phyloP scores from a whole-genome alignment of 2,797 vertebrate genomes.

The Gallinago nigripennis region DNA sequence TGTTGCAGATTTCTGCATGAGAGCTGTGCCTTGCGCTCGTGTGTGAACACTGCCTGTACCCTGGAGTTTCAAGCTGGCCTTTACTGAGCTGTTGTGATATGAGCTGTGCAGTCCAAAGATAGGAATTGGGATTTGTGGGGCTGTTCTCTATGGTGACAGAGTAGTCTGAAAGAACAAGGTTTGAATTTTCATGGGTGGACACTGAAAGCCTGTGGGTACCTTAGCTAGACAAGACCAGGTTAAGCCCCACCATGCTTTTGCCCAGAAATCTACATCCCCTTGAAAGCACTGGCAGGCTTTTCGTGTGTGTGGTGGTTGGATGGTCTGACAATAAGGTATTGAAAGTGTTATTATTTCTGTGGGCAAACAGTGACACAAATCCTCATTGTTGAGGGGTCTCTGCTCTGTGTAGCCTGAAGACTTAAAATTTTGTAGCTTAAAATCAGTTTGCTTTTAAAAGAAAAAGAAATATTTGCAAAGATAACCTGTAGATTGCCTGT shows the following conservation, averaged over 20 bases:
- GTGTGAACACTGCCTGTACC: rapidly evolving
- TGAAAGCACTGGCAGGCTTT: background rate
- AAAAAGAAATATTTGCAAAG: background rate
- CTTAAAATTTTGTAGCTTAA: background rate
- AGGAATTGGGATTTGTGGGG: background rate
- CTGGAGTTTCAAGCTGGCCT: background rate
- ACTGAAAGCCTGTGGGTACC: background rate
- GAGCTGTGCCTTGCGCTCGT: background rate
- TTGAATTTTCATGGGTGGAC: background rate
- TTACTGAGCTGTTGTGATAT: background rate
- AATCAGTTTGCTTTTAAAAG: background rate
- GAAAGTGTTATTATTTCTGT: background rate
- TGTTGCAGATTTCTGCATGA: rapidly evolving
- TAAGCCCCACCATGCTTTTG: background rate
- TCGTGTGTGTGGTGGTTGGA: background rate
- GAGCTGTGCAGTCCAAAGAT: background rate
- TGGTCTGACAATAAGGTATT: background rate
- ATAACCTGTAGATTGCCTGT: background rate
- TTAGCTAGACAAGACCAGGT: background rate
- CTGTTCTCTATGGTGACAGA: background rate
- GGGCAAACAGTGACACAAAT: background rate
- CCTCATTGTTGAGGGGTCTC: background rate
- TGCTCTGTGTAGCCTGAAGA: background rate
- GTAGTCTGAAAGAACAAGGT: background rate
- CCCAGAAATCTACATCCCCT: background rate